phyloP scores from a whole-genome alignment of 2,888 invertebrate species.

The Apoda limacodes region DNA sequence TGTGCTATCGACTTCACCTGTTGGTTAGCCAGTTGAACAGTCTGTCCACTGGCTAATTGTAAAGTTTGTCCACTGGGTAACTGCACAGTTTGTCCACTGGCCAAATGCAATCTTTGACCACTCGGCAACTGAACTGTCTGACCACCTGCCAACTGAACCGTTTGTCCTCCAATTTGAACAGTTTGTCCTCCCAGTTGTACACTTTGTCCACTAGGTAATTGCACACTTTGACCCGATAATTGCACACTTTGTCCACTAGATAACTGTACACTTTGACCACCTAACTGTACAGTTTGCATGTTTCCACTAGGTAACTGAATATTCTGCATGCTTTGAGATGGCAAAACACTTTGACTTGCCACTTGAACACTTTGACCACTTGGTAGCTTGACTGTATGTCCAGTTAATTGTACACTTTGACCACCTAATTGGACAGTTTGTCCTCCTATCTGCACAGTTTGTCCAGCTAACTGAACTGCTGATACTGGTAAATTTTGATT shows the following conservation, averaged over 20 bases:
- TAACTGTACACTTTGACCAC: conserved; percentile 44
- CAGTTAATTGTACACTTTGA: conserved; percentile 51
- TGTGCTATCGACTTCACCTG: conserved; percentile 40
- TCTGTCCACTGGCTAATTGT: conserved; percentile 45
- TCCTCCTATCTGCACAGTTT: conserved; percentile 46
- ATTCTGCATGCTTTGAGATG: conserved; percentile 44
- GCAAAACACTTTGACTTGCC: conserved; percentile 36
- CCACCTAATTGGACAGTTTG: conserved; percentile 53
- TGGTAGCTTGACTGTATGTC: conserved; percentile 58
- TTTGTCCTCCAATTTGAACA: conserved; percentile 48
- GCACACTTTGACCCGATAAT: conserved; percentile 37
- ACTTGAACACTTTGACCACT: conserved; percentile 50
- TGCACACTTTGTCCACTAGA: conserved; percentile 43
- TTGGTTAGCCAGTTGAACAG: conserved; percentile 48
- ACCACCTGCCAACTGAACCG: conserved; percentile 62
- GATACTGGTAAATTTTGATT: conserved; percentile 45
- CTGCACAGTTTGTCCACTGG: conserved; percentile 46
- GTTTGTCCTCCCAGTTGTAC: conserved; percentile 47
- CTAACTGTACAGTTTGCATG: conserved; percentile 29
- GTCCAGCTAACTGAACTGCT: conserved; percentile 44
- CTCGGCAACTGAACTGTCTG: conserved; percentile 59
- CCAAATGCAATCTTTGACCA: conserved; percentile 55
- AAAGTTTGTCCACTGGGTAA: conserved; percentile 46
- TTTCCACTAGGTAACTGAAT: conserved; percentile 44
- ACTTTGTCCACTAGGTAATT: conserved; percentile 21